These are phyloP conservation scores for Serrognathus titanus DNA, from an alignment of 2,888 invertebrate species.

Conservation along the genomic window DNA sequence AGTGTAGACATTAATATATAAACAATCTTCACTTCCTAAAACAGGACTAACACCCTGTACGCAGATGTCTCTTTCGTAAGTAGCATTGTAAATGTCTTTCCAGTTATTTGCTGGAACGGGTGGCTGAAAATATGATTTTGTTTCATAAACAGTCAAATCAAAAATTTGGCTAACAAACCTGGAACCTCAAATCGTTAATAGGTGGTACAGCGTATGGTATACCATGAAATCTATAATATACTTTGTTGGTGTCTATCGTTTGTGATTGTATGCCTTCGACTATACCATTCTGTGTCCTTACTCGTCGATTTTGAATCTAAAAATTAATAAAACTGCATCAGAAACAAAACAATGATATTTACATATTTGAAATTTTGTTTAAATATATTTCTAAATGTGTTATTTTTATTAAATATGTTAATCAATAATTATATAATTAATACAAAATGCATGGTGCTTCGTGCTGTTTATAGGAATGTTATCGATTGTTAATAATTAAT, in stretches of 20 bases:
- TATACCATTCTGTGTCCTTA: conserved; percentile 21
- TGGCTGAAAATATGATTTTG: conserved; percentile 12
- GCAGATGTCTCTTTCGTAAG: conserved; percentile 24
- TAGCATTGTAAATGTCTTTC: conserved; percentile 26
- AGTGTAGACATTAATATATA: conserved; percentile 35
- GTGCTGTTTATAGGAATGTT: too few species aligned
- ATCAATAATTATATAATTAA: too few species aligned
- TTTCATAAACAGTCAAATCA: not conserved
- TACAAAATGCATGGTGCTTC: too few species aligned
- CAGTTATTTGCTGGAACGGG: conserved; percentile 23
- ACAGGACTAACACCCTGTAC: conserved; percentile 20
- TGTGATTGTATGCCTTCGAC: conserved; percentile 20
- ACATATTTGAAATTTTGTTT: too few species aligned
- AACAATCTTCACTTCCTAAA: conserved; percentile 32
- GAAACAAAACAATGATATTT: too few species aligned
- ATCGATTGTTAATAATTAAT: too few species aligned
- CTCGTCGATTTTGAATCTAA: not conserved
- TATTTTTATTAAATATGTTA: too few species aligned
- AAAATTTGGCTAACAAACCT: conserved; percentile 14
- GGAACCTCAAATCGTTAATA: conserved; percentile 27
- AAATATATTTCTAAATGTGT: too few species aligned
- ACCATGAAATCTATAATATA: conserved; percentile 28
- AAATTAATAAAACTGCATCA: too few species aligned
- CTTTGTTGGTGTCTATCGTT: conserved; percentile 12
- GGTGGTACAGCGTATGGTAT: conserved; percentile 34